Conservation (phyloP, 1,140 invertebrate species). For the Chrysopa pallens region DNA sequence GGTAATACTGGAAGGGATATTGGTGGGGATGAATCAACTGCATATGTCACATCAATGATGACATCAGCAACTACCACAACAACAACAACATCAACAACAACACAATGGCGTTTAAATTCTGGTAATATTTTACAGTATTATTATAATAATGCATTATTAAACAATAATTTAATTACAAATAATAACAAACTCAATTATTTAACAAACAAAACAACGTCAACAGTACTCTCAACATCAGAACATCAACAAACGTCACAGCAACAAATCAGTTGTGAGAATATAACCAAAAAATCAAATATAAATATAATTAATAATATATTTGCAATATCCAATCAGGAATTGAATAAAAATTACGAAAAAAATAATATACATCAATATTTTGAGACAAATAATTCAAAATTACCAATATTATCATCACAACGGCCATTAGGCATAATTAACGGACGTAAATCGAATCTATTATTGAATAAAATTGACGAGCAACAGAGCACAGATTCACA, state of each 20-base stretch:
- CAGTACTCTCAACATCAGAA: conserved; percentile 17
- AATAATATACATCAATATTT: conserved; percentile 21
- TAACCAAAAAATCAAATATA: conserved; percentile 12
- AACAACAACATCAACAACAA: neutral
- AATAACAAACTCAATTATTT: conserved; percentile 14
- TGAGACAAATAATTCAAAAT: conserved; percentile 12
- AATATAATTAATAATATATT: conserved; percentile 25
- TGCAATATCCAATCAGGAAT: conserved; percentile 22
- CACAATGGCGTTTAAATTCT: conserved; percentile 9
- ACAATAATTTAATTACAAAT: conserved; percentile 19
- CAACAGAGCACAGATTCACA: conserved; percentile 16
- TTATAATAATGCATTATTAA: conserved; percentile 19
- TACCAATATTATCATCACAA: conserved; percentile 28
- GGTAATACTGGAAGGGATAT: conserved; percentile 17
- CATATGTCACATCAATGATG: conserved; percentile 9
- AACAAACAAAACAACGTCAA: conserved; percentile 15
- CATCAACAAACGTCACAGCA: neutral
- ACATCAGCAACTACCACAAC: neutral
- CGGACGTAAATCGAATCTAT: conserved; percentile 15
- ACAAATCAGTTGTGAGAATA: conserved; percentile 2
- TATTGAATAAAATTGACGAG: conserved; percentile 14
- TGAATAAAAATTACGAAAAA: conserved; percentile 22
- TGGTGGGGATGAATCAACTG: conserved; percentile 20
- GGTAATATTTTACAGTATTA: conserved; percentile 17
- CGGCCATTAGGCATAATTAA: conserved; percentile 23